These are phyloP conservation scores for Chaetorhynchus papuensis DNA, from an alignment of 2,113 vertebrate species.

Conservation along the genomic window DNA sequence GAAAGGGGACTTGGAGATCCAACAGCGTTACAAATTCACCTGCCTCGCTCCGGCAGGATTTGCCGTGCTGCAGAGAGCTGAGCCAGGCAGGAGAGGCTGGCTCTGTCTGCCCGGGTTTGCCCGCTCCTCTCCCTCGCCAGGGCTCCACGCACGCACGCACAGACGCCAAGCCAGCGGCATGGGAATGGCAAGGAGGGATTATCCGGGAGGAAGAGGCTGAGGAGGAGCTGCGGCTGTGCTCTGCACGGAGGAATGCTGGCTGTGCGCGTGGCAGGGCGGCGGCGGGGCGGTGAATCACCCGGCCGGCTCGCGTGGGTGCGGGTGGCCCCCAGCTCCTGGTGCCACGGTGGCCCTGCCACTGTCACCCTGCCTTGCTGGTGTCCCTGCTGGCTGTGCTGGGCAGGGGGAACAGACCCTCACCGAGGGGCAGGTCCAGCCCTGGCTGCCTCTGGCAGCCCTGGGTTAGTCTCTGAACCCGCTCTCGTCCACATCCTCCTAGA, in stretches of 20 bases:
- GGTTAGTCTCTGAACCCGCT: not conserved
- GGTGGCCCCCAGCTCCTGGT: not conserved
- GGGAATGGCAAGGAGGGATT: not conserved
- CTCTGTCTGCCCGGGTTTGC: not conserved
- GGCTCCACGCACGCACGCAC: rapidly evolving
- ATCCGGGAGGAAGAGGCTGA: not conserved
- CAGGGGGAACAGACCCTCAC: not conserved
- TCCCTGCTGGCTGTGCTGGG: not conserved
- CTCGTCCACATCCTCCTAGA: not conserved
- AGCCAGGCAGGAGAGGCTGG: not conserved
- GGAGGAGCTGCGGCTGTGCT: not conserved
- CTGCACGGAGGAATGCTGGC: rapidly evolving
- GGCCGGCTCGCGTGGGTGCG: rapidly evolving
- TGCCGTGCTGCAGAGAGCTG: not conserved
- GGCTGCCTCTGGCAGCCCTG: not conserved
- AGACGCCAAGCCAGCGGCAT: rapidly evolving
- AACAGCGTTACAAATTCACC: not conserved
- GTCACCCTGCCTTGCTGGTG: not conserved
- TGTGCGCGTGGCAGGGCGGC: not conserved
- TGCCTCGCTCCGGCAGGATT: not conserved
- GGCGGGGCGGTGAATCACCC: not conserved
- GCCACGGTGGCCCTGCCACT: not conserved
- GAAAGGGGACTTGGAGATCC: not conserved
- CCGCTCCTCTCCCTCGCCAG: rapidly evolving
- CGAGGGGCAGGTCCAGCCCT: too few species aligned